Conservation (phyloP, 1,140 invertebrate species). For the Dendrolimus kikuchii region DNA sequence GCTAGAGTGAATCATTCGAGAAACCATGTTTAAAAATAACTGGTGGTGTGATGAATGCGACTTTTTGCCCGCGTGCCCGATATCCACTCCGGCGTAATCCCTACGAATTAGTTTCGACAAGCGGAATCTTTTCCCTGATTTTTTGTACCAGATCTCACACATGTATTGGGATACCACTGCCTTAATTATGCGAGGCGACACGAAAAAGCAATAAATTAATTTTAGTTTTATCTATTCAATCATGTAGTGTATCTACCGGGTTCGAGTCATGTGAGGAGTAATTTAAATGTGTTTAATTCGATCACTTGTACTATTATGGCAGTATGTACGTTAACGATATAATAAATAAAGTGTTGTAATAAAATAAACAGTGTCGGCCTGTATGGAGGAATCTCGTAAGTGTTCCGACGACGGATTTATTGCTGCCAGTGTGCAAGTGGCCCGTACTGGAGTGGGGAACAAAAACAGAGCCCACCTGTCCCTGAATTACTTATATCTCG, state of each 20-base stretch:
- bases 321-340: slow-evolving; percentile 24
- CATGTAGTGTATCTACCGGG: too few relatives aligned
- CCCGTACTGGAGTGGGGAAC: slow-evolving; percentile 8
- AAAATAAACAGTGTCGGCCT: slow-evolving; percentile 50
- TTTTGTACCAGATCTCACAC: slow-evolving; percentile 48
- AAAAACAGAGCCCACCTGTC: slow-evolving; percentile 34
- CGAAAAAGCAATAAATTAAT: slow-evolving; percentile 32
- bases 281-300: slow-evolving; percentile 8
- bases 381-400: slow-evolving; percentile 11
- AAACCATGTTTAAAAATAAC: slow-evolving; percentile 9
- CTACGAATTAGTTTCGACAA: slow-evolving; percentile 61
- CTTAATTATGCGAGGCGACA: slow-evolving; percentile 57
- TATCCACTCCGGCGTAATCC: slow-evolving; percentile 31
- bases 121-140: slow-evolving; percentile 50
- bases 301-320: slow-evolving; percentile 14
- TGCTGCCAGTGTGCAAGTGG: neutral
- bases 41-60: slow-evolving; percentile 47
- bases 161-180: slow-evolving; percentile 43
- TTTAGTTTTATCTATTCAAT: neutral
- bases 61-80: slow-evolving; percentile 57
- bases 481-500: slow-evolving; percentile 28
- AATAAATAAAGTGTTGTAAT: slow-evolving; percentile 41
- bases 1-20: neutral
- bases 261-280: too few relatives aligned
- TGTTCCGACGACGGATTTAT: slow-evolving; percentile 44